phyloP scores from a whole-genome alignment of 2,797 vertebrate species.

The Lithobates pipiens region DNA sequence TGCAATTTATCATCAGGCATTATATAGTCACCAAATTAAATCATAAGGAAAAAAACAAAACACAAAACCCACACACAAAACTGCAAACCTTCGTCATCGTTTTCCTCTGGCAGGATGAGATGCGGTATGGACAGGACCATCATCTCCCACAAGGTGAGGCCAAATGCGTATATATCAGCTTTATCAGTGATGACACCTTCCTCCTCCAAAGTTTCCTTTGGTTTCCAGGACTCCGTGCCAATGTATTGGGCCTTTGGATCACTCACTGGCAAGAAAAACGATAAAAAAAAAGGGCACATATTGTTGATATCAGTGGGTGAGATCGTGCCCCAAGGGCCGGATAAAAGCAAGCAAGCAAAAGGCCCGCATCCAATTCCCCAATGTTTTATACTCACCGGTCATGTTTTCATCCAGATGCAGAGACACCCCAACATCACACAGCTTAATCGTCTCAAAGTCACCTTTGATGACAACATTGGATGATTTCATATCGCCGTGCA shows the following conservation, averaged over 20 bases:
- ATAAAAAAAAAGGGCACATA: not conserved
- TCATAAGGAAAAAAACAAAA: too few relatives aligned
- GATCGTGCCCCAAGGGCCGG: too few relatives aligned
- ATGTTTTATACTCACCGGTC: slow-evolving; percentile 76
- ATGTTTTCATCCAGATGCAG: slow-evolving; percentile 90
- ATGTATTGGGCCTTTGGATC: slow-evolving; percentile 82
- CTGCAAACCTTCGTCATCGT: slow-evolving; percentile 65
- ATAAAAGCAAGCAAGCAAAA: too few relatives aligned
- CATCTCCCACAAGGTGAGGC: slow-evolving; percentile 97
- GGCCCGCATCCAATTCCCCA: too few relatives aligned
- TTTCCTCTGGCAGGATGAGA: slow-evolving; percentile 76
- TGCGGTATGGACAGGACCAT: slow-evolving; percentile 92
- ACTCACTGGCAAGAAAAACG: slow-evolving; percentile 72
- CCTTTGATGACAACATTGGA: slow-evolving; percentile 90
- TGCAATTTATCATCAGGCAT: too few relatives aligned
- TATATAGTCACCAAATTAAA: too few relatives aligned
- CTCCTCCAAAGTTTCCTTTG: slow-evolving; percentile 86
- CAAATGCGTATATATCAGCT: slow-evolving; percentile 90
- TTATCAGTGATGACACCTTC: slow-evolving; percentile 85
- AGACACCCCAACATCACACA: slow-evolving; percentile 93
- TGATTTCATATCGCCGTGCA: slow-evolving; percentile 93
- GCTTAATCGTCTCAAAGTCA: slow-evolving; percentile 89
- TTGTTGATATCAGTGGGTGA: too few relatives aligned
- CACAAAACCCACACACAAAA: not conserved
- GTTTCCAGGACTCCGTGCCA: slow-evolving; percentile 94